A percentile compares a stretch with the other conserved stretches of the same genome.
Evolutionary conservation across 2,113 vertebrate genomes (phyloP).

Genomic region (Polyodon spathula): DNA sequence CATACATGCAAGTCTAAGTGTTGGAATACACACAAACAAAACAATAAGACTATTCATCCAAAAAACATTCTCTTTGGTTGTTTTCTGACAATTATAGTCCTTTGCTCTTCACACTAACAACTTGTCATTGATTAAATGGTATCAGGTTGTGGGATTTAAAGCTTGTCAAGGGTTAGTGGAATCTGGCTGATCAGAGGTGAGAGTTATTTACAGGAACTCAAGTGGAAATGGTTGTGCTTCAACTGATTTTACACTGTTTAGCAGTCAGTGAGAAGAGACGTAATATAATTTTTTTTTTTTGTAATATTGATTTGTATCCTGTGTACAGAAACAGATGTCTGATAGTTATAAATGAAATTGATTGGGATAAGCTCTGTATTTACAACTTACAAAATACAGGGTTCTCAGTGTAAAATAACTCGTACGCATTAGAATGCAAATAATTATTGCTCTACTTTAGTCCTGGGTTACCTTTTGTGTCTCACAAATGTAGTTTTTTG

Average conservation of each 20-base stretch:
- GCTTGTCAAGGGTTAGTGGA: conserved; percentile 16
- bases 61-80: conserved; percentile 3
- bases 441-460: neutral
- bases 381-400: neutral
- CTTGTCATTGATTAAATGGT: conserved; percentile 17
- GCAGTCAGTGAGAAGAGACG: neutral
- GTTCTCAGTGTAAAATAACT: neutral
- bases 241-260: conserved; percentile 10
- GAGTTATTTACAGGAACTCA: conserved; percentile 17
- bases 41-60: too few relatives aligned
- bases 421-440: neutral
- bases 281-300: neutral
- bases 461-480: too few relatives aligned
- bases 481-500: too few relatives aligned
- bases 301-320: neutral
- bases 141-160: conserved; percentile 9
- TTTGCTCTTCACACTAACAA: conserved; percentile 8
- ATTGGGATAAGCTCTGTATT: neutral
- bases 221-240: conserved; percentile 4
- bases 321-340: neutral
- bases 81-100: conserved; percentile 8
- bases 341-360: conserved; percentile 5
- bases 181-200: conserved; percentile 15
- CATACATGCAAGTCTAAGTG: too few relatives aligned
- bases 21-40: too few relatives aligned